phyloP scores from a whole-genome alignment of 1,140 invertebrate genomes.

The Brachionus rotundiformis region DNA sequence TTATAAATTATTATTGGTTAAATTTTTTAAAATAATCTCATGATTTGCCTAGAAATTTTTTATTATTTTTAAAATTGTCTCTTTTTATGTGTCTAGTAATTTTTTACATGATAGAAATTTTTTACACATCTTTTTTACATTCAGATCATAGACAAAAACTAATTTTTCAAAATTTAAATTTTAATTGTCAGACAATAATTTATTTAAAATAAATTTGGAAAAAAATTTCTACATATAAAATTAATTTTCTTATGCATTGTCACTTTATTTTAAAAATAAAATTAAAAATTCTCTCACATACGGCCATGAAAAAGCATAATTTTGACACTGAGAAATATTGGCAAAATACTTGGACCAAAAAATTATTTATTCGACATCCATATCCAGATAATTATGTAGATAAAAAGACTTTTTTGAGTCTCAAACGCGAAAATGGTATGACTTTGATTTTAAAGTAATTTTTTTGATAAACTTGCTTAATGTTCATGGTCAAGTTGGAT shows the following conservation, averaged over 20 bases:
- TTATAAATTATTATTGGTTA: slow-evolving; percentile 11
- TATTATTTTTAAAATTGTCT: background rate
- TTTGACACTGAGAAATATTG: background rate
- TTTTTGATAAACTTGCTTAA: too few relatives aligned
- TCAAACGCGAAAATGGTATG: slow-evolving; percentile 79
- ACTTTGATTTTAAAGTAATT: too few relatives aligned
- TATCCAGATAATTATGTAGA: slow-evolving; percentile 90
- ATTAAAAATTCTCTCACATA: background rate
- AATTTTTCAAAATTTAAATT: background rate
- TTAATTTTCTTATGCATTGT: background rate
- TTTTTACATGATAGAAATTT: background rate
- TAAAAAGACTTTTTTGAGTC: slow-evolving; percentile 74
- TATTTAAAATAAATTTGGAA: slow-evolving; percentile 7
- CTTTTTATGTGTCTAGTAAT: background rate
- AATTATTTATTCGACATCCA: slow-evolving; percentile 64
- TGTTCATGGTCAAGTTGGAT: too few relatives aligned
- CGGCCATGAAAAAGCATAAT: background rate
- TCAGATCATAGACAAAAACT: background rate
- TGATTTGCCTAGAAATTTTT: background rate
- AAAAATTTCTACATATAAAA: too few relatives aligned
- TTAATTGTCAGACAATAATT: slow-evolving; percentile 37
- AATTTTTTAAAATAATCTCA: background rate
- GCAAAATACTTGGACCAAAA: slow-evolving; percentile 37
- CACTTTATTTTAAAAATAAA: background rate
- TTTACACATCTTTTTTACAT: background rate